A percentile compares a stretch with the other conserved stretches of the same genome.
Conservation (phyloP, 92 coral and sea anemone species). For the Epizoanthus rinbou region DNA sequence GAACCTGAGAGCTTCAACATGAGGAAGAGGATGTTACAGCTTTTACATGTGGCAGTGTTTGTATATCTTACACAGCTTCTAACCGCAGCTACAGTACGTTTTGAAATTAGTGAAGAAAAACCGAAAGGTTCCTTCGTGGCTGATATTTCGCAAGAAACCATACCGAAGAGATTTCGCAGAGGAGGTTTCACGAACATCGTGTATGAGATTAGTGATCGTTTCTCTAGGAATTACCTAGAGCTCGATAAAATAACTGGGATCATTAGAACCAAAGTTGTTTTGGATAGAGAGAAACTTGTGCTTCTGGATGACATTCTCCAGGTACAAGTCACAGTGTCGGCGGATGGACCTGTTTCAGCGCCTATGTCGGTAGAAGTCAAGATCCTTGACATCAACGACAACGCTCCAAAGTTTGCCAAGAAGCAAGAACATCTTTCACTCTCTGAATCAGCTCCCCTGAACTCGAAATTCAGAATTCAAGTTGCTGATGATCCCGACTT, state of each 20-base stretch:
- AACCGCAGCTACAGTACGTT: conserved; percentile 26
- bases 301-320: conserved; percentile 59
- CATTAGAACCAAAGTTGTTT: conserved; percentile 54
- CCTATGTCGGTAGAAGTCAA: conserved; percentile 64
- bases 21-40: conserved; percentile 12
- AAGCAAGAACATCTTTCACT: conserved; percentile 60
- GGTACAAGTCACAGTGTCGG: conserved; percentile 58
- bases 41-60: conserved; percentile 18
- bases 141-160: conserved; percentile 60
- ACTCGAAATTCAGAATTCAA: conserved; percentile 63
- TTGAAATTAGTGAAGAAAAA: conserved; percentile 71
- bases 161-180: conserved; percentile 39
- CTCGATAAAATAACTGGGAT: conserved; percentile 64
- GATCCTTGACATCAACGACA: conserved; percentile 76
- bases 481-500: conserved; percentile 72
- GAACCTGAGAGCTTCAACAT: conserved; percentile 9
- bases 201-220: conserved; percentile 58
- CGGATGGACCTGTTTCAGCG: conserved; percentile 47
- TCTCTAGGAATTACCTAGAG: conserved; percentile 44
- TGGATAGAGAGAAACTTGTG: conserved; percentile 72
- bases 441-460: conserved; percentile 76
- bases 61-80: neutral
- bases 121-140: conserved; percentile 69
- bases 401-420: conserved; percentile 66
- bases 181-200: conserved; percentile 55